Evolutionary conservation across 2,797 vertebrate species (phyloP).

Genomic region (Amphiprion clarkii): DNA sequence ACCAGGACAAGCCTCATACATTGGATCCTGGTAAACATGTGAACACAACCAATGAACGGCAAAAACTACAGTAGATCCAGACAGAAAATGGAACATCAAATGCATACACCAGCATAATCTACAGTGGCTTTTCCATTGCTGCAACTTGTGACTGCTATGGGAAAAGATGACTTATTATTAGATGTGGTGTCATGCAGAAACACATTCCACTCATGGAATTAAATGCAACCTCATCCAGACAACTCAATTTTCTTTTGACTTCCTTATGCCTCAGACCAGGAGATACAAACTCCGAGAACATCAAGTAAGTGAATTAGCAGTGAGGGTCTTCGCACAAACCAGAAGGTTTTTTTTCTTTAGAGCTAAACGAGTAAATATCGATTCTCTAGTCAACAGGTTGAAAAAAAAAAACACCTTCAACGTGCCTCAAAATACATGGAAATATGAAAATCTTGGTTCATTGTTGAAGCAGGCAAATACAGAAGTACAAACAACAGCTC

Average conservation of each 20-base stretch:
- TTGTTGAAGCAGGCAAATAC: constrained; percentile 28
- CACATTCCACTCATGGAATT: not conserved
- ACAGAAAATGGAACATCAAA: too few relatives aligned
- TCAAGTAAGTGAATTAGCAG: too few relatives aligned
- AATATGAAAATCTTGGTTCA: not conserved
- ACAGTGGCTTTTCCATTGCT: not conserved
- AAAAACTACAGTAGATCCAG: too few relatives aligned
- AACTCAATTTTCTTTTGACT: not conserved
- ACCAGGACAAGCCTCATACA: too few relatives aligned
- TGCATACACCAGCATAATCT: too few relatives aligned
- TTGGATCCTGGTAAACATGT: too few relatives aligned
- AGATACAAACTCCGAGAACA: not conserved
- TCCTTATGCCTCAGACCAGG: not conserved
- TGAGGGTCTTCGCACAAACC: too few relatives aligned
- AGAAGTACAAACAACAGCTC: constrained; percentile 39
- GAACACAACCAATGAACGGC: too few relatives aligned
- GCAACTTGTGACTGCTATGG: not conserved
- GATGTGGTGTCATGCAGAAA: not conserved
- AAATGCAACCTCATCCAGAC: not conserved
- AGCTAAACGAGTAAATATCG: not conserved
- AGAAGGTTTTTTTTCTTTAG: too few relatives aligned
- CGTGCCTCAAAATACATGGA: not conserved
- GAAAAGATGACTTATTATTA: not conserved
- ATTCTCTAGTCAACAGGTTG: not conserved
- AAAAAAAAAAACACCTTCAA: not conserved